A percentile compares a stretch with the other conserved stretches of the same genome.
phyloP scores from a whole-genome alignment of 2,113 vertebrate species.

The Rostratula benghalensis region DNA sequence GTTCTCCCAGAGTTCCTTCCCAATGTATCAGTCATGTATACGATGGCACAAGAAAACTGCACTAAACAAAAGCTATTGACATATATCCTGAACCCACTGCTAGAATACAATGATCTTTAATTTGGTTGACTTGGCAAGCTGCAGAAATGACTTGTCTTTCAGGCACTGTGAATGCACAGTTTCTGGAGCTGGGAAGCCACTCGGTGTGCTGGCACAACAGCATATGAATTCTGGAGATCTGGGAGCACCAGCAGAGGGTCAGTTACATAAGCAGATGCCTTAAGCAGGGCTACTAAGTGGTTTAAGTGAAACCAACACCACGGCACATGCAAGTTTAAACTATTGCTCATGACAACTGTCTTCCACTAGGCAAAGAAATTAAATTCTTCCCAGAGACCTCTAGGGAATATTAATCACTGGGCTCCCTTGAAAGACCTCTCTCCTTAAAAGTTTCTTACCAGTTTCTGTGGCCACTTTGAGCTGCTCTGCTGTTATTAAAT shows the following conservation, averaged over 20 bases:
- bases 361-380: background rate
- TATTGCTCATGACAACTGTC: background rate
- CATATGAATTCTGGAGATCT: background rate
- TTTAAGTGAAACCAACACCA: background rate
- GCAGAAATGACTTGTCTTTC: background rate
- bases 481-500: background rate
- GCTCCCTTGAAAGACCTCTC: background rate
- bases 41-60: background rate
- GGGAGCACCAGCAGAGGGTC: background rate
- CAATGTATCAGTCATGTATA: background rate
- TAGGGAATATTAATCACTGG: background rate
- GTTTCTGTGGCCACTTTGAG: background rate
- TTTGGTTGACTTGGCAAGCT: background rate
- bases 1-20: background rate
- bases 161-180: background rate
- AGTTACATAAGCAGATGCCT: background rate
- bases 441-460: background rate
- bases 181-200: background rate
- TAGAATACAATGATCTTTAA: background rate
- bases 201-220: background rate
- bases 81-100: background rate
- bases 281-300: background rate
- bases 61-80: background rate
- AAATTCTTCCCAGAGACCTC: background rate
- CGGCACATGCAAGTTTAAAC: background rate